Evolutionary conservation across 1,140 invertebrate species (phyloP).

Genomic region (Pantala flavescens): DNA sequence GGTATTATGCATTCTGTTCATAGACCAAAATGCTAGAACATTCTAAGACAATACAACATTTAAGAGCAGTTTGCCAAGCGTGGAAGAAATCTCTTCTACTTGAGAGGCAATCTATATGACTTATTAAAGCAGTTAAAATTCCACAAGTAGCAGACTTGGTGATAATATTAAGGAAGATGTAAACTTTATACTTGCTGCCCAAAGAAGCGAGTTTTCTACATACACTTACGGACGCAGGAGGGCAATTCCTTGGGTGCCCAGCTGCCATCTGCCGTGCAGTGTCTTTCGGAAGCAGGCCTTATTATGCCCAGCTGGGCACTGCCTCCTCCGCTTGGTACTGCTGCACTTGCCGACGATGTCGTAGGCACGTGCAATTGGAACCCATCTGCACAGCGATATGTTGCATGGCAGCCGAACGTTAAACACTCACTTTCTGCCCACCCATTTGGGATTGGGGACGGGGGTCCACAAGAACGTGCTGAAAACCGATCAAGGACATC

Average conservation of each 20-base stretch:
- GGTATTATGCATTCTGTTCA: too few relatives aligned
- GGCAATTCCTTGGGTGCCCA: conserved; percentile 80
- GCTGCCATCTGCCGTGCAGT: conserved; percentile 36
- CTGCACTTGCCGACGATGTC: conserved; percentile 55
- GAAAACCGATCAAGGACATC: conserved; percentile 15
- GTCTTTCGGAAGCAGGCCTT: conserved; percentile 42
- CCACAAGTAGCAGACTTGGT: not conserved
- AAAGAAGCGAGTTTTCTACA: conserved; percentile 10
- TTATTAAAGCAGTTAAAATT: not conserved
- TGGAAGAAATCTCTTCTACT: not conserved
- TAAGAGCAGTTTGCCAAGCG: not conserved
- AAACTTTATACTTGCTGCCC: conserved; percentile 9
- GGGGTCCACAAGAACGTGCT: conserved; percentile 77
- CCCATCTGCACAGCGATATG: conserved; percentile 84
- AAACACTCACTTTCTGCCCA: conserved; percentile 85
- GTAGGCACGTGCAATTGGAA: conserved; percentile 67
- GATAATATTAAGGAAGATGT: not conserved
- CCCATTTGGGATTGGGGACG: conserved; percentile 79
- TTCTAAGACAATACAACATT: not conserved
- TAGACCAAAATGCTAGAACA: too few relatives aligned
- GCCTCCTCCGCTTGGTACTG: conserved; percentile 73
- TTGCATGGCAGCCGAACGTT: conserved; percentile 81
- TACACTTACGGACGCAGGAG: conserved; percentile 65
- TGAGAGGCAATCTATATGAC: not conserved
- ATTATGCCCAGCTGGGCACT: conserved; percentile 2